These are phyloP conservation scores for Astreopora myriophthalma DNA, from an alignment of 64 coral and sea anemone genomes.

Conservation along the genomic window DNA sequence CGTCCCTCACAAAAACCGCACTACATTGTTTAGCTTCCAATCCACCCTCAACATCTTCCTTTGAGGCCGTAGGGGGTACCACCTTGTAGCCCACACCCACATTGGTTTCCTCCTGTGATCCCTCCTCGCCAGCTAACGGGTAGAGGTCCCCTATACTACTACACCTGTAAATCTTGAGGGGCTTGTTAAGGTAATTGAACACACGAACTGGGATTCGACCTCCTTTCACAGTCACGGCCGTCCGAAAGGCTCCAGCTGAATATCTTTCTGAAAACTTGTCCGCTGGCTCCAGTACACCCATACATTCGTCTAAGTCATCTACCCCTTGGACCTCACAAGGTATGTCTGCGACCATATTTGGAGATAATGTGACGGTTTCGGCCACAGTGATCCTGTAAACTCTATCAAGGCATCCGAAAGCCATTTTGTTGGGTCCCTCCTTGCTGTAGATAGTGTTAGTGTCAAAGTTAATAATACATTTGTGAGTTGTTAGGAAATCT, in stretches of 20 bases:
- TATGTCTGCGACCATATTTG: constrained; percentile 18
- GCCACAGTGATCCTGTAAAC: constrained; percentile 29
- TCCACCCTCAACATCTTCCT: background rate
- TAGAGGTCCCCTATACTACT: constrained; percentile 1
- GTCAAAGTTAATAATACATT: constrained; percentile 40
- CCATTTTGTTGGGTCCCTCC: background rate
- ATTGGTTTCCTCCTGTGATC: background rate
- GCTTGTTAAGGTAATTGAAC: constrained; percentile 36
- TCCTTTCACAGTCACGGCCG: constrained; percentile 16
- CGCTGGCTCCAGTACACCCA: constrained; percentile 40
- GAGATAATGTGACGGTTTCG: constrained; percentile 20
- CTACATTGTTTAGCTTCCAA: background rate
- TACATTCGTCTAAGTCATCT: background rate
- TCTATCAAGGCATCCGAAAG: background rate
- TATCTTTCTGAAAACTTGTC: constrained; percentile 25
- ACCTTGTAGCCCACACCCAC: background rate
- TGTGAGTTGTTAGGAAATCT: constrained; percentile 51
- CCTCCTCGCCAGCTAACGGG: background rate
- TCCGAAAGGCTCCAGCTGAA: background rate
- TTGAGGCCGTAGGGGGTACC: background rate
- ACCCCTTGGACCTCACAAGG: background rate
- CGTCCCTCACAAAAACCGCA: background rate
- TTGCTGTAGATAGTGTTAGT: background rate
- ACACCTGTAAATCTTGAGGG: background rate
- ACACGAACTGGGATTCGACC: constrained; percentile 8